phyloP scores from a whole-genome alignment of 1,140 invertebrate species.

The Drosophila serrata region DNA sequence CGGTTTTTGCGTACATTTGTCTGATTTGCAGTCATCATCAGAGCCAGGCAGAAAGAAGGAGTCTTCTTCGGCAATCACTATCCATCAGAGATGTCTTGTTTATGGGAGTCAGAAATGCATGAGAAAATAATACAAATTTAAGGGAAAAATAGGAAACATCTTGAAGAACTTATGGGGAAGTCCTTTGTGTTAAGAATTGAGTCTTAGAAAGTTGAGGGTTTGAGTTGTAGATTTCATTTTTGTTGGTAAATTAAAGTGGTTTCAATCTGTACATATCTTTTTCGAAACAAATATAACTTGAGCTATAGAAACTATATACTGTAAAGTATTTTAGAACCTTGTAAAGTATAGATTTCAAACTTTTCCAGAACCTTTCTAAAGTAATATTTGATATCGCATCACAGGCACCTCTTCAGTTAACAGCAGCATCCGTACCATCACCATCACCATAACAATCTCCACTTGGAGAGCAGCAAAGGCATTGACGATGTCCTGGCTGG shows the following conservation, averaged over 20 bases:
- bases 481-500: slow-evolving; percentile 47
- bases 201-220: too few relatives aligned
- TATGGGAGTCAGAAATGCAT: slow-evolving; percentile 4
- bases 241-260: too few relatives aligned
- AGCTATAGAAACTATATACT: neutral
- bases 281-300: too few relatives aligned
- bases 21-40: slow-evolving; percentile 77
- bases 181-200: too few relatives aligned
- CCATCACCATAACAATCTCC: slow-evolving; percentile 12
- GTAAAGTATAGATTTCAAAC: too few relatives aligned
- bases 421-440: slow-evolving; percentile 10
- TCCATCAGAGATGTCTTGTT: slow-evolving; percentile 22
- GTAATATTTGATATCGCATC: neutral
- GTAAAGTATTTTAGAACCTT: neutral
- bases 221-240: too few relatives aligned
- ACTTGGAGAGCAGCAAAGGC: slow-evolving; percentile 17
- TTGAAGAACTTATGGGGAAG: neutral
- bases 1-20: slow-evolving; percentile 82
- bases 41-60: slow-evolving; percentile 22
- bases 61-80: slow-evolving; percentile 12
- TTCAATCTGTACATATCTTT: too few relatives aligned
- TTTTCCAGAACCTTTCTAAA: too few relatives aligned
- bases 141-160: accelerated
- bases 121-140: neutral
- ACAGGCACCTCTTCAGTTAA: slow-evolving; percentile 1